Evolutionary conservation across 1,140 invertebrate species (phyloP).

Genomic region (Contarinia nasturtii): DNA sequence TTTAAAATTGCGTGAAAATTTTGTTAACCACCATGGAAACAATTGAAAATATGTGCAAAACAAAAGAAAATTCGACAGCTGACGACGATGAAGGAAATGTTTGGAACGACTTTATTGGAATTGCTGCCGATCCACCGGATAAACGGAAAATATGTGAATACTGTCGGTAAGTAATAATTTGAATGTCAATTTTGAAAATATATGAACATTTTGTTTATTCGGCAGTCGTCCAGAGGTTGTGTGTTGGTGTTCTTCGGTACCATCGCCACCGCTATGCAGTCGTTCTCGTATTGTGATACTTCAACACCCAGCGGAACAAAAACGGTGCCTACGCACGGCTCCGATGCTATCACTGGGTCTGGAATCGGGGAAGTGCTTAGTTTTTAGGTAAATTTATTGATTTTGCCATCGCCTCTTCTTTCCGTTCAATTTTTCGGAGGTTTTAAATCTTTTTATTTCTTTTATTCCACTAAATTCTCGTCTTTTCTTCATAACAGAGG

Average conservation of each 20-base stretch:
- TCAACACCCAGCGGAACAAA: conserved; percentile 86
- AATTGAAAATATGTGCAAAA: no score
- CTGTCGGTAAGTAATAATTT: conserved; percentile 42
- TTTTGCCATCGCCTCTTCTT: no score
- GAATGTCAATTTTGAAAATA: conserved; percentile 3
- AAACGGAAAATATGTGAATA: conserved; percentile 44
- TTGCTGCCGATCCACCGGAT: conserved; percentile 50
- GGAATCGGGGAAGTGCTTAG: conserved; percentile 49
- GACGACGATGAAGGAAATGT: conserved; percentile 15
- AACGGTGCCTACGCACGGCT: conserved; percentile 69
- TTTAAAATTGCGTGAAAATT: no score
- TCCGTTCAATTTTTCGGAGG: no score
- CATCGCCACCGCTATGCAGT: conserved; percentile 41
- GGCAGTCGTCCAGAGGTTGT: conserved; percentile 46
- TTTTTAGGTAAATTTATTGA: conserved; percentile 10
- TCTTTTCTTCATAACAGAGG: conserved; percentile 35
- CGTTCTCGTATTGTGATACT: conserved; percentile 57
- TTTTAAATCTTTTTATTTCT: no score
- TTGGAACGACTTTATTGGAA: conserved; percentile 47
- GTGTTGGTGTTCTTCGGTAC: conserved; percentile 75
- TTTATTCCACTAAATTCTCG: no score
- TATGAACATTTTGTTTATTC: background rate
- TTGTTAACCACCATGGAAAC: no score
- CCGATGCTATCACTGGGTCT: conserved; percentile 69
- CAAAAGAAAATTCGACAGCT: no score